Evolutionary conservation across 2,113 vertebrate genomes (phyloP).

Genomic region (Entelurus aequoreus): DNA sequence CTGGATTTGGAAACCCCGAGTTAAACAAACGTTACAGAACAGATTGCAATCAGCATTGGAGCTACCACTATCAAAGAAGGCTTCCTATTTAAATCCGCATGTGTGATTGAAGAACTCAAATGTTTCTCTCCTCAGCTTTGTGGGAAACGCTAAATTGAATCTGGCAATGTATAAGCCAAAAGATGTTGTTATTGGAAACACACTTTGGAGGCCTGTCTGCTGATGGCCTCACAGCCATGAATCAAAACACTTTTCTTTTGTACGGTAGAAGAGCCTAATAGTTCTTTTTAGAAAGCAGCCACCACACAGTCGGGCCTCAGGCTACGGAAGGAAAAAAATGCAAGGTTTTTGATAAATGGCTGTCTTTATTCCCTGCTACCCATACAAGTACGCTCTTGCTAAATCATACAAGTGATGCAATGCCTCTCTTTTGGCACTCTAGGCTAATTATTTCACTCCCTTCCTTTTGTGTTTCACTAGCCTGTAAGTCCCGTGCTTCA

Average conservation of each 20-base stretch:
- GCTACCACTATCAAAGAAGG: too few species aligned
- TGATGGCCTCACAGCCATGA: conserved; percentile 47
- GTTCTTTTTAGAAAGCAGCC: conserved; percentile 46
- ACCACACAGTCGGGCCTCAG: conserved; percentile 7
- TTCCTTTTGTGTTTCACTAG: conserved; percentile 19
- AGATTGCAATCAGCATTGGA: too few species aligned
- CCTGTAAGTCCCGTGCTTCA: too few species aligned
- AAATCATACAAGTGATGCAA: conserved; percentile 54
- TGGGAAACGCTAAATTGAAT: too few species aligned
- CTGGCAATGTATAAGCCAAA: too few species aligned
- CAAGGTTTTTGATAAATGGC: conserved; percentile 62
- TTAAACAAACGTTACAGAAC: too few species aligned
- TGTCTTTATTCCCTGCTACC: conserved; percentile 51
- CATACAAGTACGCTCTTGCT: conserved; percentile 3
- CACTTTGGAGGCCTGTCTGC: conserved; percentile 20
- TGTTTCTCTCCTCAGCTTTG: too few species aligned
- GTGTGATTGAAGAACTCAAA: too few species aligned
- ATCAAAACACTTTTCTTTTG: conserved; percentile 46
- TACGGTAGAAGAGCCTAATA: conserved; percentile 35
- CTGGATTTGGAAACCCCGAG: too few species aligned
- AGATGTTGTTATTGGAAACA: too few species aligned
- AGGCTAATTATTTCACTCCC: conserved; percentile 56
- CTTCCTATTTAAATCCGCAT: too few species aligned
- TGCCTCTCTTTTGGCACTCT: conserved; percentile 40
- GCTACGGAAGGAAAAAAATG: conserved; percentile 32